phyloP scores from a whole-genome alignment of 2,113 vertebrate genomes.

The Crotalus helleri region DNA sequence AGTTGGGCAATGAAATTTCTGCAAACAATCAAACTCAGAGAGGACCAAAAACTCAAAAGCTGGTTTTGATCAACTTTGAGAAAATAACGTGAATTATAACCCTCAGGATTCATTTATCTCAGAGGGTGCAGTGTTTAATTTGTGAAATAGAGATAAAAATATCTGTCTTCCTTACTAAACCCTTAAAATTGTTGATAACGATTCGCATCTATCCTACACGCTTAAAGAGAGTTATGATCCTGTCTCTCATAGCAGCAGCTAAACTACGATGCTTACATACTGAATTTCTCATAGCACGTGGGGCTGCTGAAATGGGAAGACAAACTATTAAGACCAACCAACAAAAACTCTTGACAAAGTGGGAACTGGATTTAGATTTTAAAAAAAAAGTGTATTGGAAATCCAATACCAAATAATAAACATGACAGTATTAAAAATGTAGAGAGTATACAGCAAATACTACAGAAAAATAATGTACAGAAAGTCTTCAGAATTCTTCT shows the following conservation, averaged over 20 bases:
- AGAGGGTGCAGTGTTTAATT: neutral
- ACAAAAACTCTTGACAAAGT: constrained; percentile 58
- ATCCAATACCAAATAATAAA: constrained; percentile 82
- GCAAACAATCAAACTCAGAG: neutral
- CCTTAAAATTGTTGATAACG: neutral
- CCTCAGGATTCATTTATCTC: neutral
- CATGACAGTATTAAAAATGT: constrained; percentile 83
- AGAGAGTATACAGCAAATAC: constrained; percentile 90
- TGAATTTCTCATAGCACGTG: neutral
- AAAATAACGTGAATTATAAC: neutral
- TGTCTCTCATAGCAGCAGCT: neutral
- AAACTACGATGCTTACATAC: neutral
- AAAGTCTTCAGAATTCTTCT: constrained; percentile 68
- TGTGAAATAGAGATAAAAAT: neutral
- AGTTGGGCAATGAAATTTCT: neutral
- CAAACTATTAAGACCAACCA: neutral
- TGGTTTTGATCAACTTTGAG: neutral
- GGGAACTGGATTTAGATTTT: constrained; percentile 70
- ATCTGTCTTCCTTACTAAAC: neutral
- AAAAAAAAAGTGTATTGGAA: constrained; percentile 82
- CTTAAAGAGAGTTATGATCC: neutral
- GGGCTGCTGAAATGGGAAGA: neutral
- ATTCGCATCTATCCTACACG: neutral
- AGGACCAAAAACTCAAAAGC: neutral
- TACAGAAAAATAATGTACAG: constrained; percentile 93